Evolutionary conservation across 2,113 vertebrate species (phyloP).

Genomic region (Illadopsis cleaveri): DNA sequence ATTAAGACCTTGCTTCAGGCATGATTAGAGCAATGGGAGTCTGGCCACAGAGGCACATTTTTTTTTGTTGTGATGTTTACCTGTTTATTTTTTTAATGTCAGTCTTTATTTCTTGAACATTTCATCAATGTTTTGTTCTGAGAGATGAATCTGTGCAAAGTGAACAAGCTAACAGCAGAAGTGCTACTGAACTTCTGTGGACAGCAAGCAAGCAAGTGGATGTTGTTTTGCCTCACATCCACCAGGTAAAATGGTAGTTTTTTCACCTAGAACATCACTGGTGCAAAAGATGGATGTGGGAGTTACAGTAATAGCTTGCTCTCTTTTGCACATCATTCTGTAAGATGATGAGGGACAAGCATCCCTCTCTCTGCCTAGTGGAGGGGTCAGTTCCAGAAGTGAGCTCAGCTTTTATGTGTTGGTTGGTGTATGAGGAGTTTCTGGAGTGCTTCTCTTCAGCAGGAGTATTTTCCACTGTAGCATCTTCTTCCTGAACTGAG

Average conservation of each 20-base stretch:
- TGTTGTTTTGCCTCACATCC: not conserved
- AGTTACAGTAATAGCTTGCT: not conserved
- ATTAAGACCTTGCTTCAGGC: not conserved
- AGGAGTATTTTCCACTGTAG: not conserved
- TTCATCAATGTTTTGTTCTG: not conserved
- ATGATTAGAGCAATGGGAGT: not conserved
- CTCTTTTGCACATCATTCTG: not conserved
- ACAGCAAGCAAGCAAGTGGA: not conserved
- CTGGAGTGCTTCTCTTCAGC: not conserved
- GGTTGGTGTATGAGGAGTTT: not conserved
- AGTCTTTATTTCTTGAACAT: not conserved
- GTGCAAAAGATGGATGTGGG: not conserved
- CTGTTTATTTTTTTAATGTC: not conserved
- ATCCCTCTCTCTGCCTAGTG: not conserved
- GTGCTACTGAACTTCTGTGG: not conserved
- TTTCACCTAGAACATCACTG: not conserved
- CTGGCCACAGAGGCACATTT: not conserved
- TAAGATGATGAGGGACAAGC: not conserved
- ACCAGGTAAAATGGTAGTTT: not conserved
- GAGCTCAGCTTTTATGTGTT: not conserved
- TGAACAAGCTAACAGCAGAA: not conserved
- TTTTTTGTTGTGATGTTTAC: not conserved
- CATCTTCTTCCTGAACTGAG: not conserved
- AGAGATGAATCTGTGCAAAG: not conserved
- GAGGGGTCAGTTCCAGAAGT: not conserved